A percentile compares a stretch with the other conserved stretches of the same genome.
phyloP scores from a whole-genome alignment of 2,797 vertebrate genomes.

The Avahi laniger region DNA sequence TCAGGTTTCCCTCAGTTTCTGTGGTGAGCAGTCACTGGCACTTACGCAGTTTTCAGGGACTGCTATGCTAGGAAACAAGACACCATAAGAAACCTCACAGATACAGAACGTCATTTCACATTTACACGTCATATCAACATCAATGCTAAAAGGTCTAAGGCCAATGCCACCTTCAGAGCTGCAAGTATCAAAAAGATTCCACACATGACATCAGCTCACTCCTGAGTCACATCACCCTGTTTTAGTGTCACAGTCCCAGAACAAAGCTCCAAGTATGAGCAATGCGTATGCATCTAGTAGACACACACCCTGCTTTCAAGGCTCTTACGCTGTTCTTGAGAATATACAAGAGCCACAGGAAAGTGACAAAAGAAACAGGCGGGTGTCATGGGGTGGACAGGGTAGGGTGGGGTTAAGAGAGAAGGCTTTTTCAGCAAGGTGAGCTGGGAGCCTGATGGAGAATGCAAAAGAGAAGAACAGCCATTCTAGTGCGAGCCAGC shows the following conservation, averaged over 20 bases:
- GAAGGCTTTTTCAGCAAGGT: neutral
- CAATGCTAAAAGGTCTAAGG: neutral
- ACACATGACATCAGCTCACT: neutral
- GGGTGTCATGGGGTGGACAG: neutral
- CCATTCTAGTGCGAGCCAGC: neutral
- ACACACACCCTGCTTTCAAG: neutral
- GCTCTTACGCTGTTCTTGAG: neutral
- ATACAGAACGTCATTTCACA: neutral
- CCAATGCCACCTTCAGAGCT: neutral
- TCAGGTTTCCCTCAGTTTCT: neutral
- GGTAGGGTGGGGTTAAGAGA: neutral
- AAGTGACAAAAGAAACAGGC: conserved; percentile 8
- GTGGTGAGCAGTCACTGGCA: neutral
- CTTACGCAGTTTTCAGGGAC: neutral
- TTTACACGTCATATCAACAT: neutral
- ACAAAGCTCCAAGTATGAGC: neutral
- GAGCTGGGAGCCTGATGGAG: neutral
- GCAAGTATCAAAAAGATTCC: neutral
- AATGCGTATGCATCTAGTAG: neutral
- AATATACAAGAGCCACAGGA: neutral
- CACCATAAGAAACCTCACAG: neutral
- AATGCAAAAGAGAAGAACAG: neutral
- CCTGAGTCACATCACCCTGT: neutral
- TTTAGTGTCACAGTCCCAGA: conserved; percentile 14
- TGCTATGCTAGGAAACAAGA: neutral